phyloP scores from a whole-genome alignment of 2,888 invertebrate genomes.

The Amphipyra berbera region DNA sequence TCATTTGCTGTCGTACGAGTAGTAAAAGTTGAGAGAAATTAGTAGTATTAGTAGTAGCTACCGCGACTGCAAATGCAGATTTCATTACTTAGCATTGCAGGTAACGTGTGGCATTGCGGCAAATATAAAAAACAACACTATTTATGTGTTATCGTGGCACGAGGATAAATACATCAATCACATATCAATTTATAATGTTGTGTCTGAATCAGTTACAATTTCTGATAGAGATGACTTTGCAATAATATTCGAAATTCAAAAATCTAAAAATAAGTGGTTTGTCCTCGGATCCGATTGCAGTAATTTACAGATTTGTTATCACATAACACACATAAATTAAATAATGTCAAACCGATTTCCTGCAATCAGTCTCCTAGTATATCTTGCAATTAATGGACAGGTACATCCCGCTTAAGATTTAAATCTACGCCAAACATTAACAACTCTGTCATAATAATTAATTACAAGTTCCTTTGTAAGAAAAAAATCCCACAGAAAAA shows the following conservation, averaged over 20 bases:
- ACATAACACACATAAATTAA: conserved; percentile 20
- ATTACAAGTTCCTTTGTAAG: conserved; percentile 10
- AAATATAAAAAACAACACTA: too few species aligned
- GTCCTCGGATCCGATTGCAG: conserved; percentile 9
- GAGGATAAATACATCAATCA: too few species aligned
- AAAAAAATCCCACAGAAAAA: conserved; percentile 10
- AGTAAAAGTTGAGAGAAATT: too few species aligned
- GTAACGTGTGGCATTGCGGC: too few species aligned
- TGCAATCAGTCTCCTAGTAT: conserved; percentile 1
- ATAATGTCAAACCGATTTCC: conserved; percentile 13
- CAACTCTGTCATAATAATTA: conserved; percentile 4
- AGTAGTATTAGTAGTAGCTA: too few species aligned
- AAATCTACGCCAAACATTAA: conserved; percentile 9
- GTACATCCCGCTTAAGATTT: conserved; percentile 1
- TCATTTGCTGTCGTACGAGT: too few species aligned
- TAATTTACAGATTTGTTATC: too few species aligned
- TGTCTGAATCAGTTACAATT: too few species aligned
- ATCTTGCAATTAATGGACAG: conserved; percentile 7
- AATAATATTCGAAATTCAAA: not conserved
- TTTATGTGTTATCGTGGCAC: too few species aligned
- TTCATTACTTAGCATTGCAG: too few species aligned
- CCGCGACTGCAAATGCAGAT: too few species aligned
- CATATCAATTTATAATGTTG: too few species aligned
- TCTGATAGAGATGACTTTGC: not conserved
- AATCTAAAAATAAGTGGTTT: not conserved